A percentile compares a stretch with the other conserved stretches of the same genome.
Conservation (phyloP, 2,797 vertebrate species). For the Phoebastria nigripes region DNA sequence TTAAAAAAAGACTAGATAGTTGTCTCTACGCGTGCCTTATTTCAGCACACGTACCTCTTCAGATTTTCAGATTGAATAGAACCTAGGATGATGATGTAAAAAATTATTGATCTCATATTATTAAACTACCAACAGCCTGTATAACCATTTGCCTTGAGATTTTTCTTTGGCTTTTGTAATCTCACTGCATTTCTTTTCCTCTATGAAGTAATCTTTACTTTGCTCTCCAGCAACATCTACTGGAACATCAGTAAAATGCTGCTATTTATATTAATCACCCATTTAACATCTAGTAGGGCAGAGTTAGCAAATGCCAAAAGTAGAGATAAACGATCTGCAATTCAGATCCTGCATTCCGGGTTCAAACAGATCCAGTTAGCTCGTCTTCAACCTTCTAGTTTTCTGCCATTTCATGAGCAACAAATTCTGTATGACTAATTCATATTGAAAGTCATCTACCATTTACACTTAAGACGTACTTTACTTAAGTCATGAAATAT, state of each 20-base stretch:
- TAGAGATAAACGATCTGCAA: neutral
- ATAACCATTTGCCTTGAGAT: constrained; percentile 57
- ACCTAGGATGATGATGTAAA: constrained; percentile 35
- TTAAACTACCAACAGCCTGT: constrained; percentile 68
- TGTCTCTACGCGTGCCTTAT: neutral
- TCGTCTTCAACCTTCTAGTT: neutral
- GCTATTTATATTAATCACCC: constrained; percentile 75
- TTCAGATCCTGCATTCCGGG: neutral
- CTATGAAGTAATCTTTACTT: constrained; percentile 71
- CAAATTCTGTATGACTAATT: neutral
- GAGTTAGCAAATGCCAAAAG: constrained; percentile 63
- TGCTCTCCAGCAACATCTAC: constrained; percentile 86
- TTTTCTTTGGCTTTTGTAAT: constrained; percentile 65
- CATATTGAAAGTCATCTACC: neutral
- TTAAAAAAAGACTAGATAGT: constrained; percentile 8
- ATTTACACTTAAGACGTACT: neutral
- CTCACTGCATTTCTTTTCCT: constrained; percentile 62
- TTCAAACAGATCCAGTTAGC: neutral
- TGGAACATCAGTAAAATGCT: constrained; percentile 80
- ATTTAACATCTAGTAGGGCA: constrained; percentile 66
- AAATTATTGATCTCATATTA: constrained; percentile 57
- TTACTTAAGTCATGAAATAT: neutral
- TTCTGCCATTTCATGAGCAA: neutral
- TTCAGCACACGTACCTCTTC: neutral
- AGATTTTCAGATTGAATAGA: neutral